Evolutionary conservation across 2,797 vertebrate species (phyloP).

Genomic region (Danionella dracula): DNA sequence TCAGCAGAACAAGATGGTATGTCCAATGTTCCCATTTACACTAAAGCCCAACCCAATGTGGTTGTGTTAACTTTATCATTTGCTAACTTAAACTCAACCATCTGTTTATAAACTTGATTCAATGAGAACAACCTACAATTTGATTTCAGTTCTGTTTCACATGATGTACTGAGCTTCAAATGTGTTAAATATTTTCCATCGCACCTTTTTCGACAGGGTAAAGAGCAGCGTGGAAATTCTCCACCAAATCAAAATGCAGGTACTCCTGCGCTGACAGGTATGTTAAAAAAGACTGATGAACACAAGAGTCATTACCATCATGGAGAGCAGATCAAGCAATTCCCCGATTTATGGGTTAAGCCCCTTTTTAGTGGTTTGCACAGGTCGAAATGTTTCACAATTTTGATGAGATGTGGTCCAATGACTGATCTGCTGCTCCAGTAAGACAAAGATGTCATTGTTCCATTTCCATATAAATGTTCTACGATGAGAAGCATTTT

Average conservation of each 20-base stretch:
- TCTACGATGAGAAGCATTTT: too few relatives aligned
- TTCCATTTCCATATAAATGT: too few relatives aligned
- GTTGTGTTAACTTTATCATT: too few relatives aligned
- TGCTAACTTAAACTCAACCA: too few relatives aligned
- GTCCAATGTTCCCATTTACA: conserved; percentile 42
- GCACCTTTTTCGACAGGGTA: conserved; percentile 73
- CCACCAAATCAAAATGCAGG: conserved; percentile 82
- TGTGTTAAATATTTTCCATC: conserved; percentile 45
- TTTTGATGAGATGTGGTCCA: too few relatives aligned
- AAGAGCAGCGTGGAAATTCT: conserved; percentile 87
- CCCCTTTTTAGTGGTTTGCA: too few relatives aligned
- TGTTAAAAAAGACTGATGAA: conserved; percentile 45
- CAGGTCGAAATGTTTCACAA: too few relatives aligned
- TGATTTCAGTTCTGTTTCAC: not conserved
- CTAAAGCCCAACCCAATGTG: not conserved
- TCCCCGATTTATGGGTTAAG: too few relatives aligned
- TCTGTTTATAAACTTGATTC: not conserved
- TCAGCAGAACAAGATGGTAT: conserved; percentile 85
- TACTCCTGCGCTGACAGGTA: conserved; percentile 81
- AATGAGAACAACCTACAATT: not conserved
- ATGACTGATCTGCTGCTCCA: too few relatives aligned
- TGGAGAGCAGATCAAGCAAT: not conserved
- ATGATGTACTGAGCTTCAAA: not conserved
- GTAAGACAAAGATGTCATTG: too few relatives aligned
- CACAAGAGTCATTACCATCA: not conserved